These are phyloP conservation scores for Drymodes brunneopygia DNA, from an alignment of 2,113 vertebrate species.

Conservation along the genomic window DNA sequence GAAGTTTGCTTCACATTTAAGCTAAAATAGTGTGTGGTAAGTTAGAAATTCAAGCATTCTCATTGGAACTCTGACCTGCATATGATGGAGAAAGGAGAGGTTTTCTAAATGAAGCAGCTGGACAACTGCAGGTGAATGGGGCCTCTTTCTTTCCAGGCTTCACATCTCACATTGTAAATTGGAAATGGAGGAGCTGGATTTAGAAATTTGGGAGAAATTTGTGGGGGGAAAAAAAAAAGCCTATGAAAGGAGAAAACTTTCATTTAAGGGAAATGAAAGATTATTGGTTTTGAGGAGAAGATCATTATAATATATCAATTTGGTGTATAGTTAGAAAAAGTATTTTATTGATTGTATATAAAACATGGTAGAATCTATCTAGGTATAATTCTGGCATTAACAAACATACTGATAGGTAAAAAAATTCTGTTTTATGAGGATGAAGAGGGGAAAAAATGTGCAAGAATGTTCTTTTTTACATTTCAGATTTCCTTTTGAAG, in stretches of 20 bases:
- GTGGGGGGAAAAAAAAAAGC: neutral
- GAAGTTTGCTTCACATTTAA: neutral
- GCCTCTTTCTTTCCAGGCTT: neutral
- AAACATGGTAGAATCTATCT: neutral
- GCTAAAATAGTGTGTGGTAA: neutral
- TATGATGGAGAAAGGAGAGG: neutral
- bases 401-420: neutral
- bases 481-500: neutral
- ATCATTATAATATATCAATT: neutral
- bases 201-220: neutral
- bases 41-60: neutral
- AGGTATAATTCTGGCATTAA: neutral
- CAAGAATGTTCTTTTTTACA: neutral
- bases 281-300: neutral
- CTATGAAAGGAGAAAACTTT: neutral
- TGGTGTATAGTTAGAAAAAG: neutral
- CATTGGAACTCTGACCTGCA: neutral
- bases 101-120: neutral
- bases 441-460: neutral
- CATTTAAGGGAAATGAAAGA: neutral
- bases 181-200: neutral
- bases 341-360: neutral
- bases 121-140: neutral
- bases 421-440: neutral
- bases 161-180: neutral